Percentiles rank a stretch among this genome's conserved stretches.
Evolutionary conservation across 2,888 invertebrate genomes (phyloP).

Genomic region (Peribatodes rhomboidaria): DNA sequence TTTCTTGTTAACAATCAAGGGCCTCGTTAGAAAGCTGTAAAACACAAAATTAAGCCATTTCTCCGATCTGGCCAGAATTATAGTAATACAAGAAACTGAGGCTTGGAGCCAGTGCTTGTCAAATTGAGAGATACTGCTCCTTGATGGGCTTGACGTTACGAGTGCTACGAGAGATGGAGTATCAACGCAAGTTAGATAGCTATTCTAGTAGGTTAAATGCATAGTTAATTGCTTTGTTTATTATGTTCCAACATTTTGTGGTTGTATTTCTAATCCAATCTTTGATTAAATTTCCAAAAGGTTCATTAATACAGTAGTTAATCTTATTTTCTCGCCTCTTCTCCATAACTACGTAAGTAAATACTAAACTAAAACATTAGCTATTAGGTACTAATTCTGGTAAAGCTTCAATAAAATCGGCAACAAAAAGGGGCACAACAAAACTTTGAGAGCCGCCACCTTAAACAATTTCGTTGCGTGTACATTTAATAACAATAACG

Average conservation of each 20-base stretch:
- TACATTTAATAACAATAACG: slow-evolving; percentile 44
- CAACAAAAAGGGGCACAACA: background rate
- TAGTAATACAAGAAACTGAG: slow-evolving; percentile 29
- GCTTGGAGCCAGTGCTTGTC: slow-evolving; percentile 11
- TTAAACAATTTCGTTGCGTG: slow-evolving; percentile 43
- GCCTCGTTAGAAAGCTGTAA: slow-evolving; percentile 38
- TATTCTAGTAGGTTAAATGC: no score
- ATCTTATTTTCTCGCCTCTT: no score
- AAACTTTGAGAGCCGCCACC: slow-evolving; percentile 16
- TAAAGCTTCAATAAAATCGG: no score
- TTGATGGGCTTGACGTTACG: background rate
- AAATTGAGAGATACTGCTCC: background rate
- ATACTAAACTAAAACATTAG: background rate
- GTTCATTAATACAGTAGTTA: no score
- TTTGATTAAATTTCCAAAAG: no score
- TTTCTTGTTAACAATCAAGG: slow-evolving; percentile 28
- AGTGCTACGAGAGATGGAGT: no score
- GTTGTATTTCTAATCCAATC: no score
- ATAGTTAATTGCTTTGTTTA: no score
- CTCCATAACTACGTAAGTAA: no score
- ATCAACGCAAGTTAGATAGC: no score
- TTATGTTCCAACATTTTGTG: no score
- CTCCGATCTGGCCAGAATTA: slow-evolving; percentile 39
- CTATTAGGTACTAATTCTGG: background rate
- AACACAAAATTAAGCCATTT: slow-evolving; percentile 46